Evolutionary conservation across 2,888 invertebrate species (phyloP), one percentile per base, ranked within the genome.

Genomic region (Alsophila aescularia): DNA sequence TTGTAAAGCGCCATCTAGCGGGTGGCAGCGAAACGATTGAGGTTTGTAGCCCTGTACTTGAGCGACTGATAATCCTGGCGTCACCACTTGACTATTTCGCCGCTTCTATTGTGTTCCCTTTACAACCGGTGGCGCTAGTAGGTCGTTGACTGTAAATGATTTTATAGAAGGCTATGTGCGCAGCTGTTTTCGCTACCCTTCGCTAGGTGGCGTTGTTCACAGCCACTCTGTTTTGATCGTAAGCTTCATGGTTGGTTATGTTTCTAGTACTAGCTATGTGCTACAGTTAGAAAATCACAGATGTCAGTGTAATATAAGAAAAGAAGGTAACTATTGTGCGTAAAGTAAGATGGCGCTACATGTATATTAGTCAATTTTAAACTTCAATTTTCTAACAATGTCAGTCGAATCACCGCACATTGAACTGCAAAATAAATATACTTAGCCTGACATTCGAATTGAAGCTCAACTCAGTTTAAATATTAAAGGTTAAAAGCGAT

Each of bases 1-100:
- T 27, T 31, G 15, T 1, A 42, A 16, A 55, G 49, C 52, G 65
- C 36, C 63, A 60, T 57, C 66, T 66, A 57, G 10, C 40, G 41
- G 34, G 16, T 44, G 37, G 45, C 2, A 4, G 21, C 8, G 2
- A 16, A 49, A 53, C 47, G 1, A 31, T 16, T 2, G 16, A 7
- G 29, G 13, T 10, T 37, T 34, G 10, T 29, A 1, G 29, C n/a
- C 10, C 29, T n/a, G 10, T 10, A 8, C 4, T 29, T 27, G 27
- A 3, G 27, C 2, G 2, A 29, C 1, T 4, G 4, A n/a, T 2
- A 4, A 10, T 32, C 2, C 32, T 32, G n/a, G 13, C 43, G 32
- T 15, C 43, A 21, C 24, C 24, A 24, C 24, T 24, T 24, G 24
- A 24, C 7, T 24, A 24, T 5, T 5, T 24, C 7, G 24, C 24